Conservation (phyloP, 2,113 vertebrate species). For the Paramisgurnus dabryanus region DNA sequence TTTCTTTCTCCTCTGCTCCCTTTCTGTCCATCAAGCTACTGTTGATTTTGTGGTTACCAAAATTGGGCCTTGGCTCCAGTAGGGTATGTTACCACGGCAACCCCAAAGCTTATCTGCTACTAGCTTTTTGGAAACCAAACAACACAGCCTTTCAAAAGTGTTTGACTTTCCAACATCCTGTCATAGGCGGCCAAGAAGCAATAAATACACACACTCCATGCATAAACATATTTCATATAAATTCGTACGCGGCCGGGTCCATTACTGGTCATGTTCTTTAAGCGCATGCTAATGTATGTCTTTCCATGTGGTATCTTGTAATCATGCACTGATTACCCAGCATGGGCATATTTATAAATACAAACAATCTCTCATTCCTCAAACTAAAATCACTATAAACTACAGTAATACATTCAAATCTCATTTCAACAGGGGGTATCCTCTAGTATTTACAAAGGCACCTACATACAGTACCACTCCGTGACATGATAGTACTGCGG, state of each 20-base stretch:
- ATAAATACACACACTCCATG: slow-evolving; percentile 54
- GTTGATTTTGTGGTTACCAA: slow-evolving; percentile 90
- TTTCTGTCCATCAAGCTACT: slow-evolving; percentile 72
- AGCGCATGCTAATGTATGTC: slow-evolving; percentile 26
- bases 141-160: slow-evolving; percentile 83
- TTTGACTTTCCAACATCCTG: slow-evolving; percentile 79
- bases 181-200: slow-evolving; percentile 74
- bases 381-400: background rate
- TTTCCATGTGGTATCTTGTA: slow-evolving; percentile 22
- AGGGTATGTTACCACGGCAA: slow-evolving; percentile 80
- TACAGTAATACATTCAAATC: slow-evolving; percentile 17
- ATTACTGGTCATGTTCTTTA: slow-evolving; percentile 47
- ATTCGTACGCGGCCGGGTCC: slow-evolving; percentile 44
- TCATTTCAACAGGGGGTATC: slow-evolving; percentile 61
- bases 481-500: slow-evolving; percentile 12
- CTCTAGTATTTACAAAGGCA: slow-evolving; percentile 28
- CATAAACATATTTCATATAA: slow-evolving; percentile 58
- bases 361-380: slow-evolving; percentile 33
- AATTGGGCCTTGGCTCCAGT: slow-evolving; percentile 82
- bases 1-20: slow-evolving; percentile 47
- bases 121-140: slow-evolving; percentile 82
- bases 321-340: slow-evolving; percentile 51
- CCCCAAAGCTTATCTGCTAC: slow-evolving; percentile 87
- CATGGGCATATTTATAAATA: slow-evolving; percentile 20
- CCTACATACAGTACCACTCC: background rate